These are phyloP conservation scores for Pristionchus japonicus DNA, from an alignment of 2,888 invertebrate genomes.

Conservation along the genomic window DNA sequence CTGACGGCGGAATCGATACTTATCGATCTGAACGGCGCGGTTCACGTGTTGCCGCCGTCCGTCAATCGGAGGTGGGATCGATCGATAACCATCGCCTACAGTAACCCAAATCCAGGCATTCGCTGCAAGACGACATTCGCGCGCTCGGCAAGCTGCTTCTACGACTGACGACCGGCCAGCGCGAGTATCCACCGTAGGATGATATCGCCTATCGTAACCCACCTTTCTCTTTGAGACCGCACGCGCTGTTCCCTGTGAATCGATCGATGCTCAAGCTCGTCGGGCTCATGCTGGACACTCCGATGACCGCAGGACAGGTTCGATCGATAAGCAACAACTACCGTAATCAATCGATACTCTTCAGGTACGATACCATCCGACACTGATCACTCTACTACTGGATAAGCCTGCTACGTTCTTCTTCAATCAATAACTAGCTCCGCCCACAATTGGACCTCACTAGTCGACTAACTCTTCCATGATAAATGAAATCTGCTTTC, in stretches of 20 bases:
- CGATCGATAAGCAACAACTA: not conserved
- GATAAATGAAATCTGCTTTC: conserved; percentile 24
- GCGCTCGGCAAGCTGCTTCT: not conserved
- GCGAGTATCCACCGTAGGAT: not conserved
- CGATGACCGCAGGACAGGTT: conserved; percentile 38
- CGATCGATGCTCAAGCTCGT: not conserved
- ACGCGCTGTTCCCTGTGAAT: not conserved
- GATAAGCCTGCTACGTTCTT: conserved; percentile 5
- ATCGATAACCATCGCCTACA: not conserved
- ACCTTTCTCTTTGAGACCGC: conserved; percentile 5
- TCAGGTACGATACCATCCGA: conserved; percentile 12
- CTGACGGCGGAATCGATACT: not conserved
- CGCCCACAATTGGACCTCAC: not conserved
- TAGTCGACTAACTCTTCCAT: not conserved
- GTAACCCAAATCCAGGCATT: not conserved
- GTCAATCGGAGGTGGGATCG: not conserved
- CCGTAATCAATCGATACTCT: not conserved
- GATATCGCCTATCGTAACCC: conserved; percentile 25
- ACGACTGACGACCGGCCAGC: conserved; percentile 8
- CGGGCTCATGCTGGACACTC: not conserved
- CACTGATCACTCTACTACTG: not conserved
- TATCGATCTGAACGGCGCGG: not conserved
- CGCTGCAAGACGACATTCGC: conserved; percentile 18
- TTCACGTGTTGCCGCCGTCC: not conserved
- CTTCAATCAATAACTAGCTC: conserved; percentile 30